Percentiles rank a stretch among this genome's conserved stretches.
phyloP scores from a whole-genome alignment of 2,113 vertebrate species.

The Anas platyrhynchos region DNA sequence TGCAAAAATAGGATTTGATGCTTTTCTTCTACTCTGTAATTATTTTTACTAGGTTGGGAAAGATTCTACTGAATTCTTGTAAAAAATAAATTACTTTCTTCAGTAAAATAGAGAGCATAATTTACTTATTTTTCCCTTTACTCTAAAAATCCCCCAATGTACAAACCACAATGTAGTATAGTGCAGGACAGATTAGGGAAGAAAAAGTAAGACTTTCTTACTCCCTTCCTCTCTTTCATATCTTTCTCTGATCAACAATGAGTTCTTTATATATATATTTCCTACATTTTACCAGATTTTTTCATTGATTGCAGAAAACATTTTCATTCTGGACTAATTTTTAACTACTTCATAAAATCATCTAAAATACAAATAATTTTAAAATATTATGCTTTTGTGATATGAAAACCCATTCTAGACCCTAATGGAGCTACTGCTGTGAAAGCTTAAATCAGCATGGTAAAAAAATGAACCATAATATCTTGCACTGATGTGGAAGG shows the following conservation, averaged over 20 bases:
- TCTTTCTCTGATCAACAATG: neutral
- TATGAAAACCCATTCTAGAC: neutral
- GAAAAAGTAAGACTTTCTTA: neutral
- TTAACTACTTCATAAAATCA: slow-evolving; percentile 32
- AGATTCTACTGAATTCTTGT: neutral
- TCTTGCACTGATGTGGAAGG: neutral
- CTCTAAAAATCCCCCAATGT: neutral
- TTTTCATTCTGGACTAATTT: slow-evolving; percentile 13
- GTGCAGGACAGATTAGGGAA: neutral
- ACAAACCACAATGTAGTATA: neutral
- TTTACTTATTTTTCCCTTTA: slow-evolving; percentile 16
- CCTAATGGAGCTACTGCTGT: slow-evolving; percentile 30
- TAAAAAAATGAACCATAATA: slow-evolving; percentile 14
- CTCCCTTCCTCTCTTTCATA: neutral
- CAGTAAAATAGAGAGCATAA: neutral
- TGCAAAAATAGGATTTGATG: neutral
- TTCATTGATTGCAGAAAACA: neutral
- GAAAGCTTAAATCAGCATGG: slow-evolving; percentile 33
- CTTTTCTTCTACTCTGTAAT: neutral
- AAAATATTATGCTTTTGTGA: neutral
- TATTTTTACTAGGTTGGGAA: neutral
- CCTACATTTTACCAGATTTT: neutral
- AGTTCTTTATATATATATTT: neutral
- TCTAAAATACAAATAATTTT: slow-evolving; percentile 16
- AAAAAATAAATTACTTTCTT: neutral